Percentiles rank a stretch among this genome's conserved stretches.
Conservation (phyloP, 2,888 invertebrate genomes). For the Calephelis perditalis region DNA sequence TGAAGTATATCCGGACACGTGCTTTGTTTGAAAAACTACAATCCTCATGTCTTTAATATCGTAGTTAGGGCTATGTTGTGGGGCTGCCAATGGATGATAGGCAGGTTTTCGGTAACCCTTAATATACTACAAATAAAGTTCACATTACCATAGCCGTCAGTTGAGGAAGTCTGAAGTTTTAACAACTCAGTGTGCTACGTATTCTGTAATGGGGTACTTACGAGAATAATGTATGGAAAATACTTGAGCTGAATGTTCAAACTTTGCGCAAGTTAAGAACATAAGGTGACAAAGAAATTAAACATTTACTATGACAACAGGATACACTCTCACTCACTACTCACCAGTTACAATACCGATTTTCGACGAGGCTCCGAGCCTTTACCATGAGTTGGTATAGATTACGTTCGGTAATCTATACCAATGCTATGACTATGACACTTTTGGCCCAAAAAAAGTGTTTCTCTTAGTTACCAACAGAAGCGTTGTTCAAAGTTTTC, state of each 20-base stretch:
- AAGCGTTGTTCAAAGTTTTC: too few species aligned
- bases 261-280: background rate
- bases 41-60: background rate
- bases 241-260: background rate
- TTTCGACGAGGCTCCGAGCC: too few species aligned
- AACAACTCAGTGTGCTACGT: background rate
- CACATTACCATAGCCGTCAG: background rate
- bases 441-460: background rate
- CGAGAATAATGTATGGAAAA: background rate
- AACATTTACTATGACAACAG: too few species aligned
- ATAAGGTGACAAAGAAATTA: too few species aligned
- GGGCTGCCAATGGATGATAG: background rate
- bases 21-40: too few species aligned
- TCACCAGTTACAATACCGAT: too few species aligned
- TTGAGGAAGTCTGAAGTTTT: background rate
- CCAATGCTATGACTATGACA: too few species aligned
- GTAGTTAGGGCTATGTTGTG: slow-evolving; percentile 1
- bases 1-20: background rate
- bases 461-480: background rate
- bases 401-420: too few species aligned
- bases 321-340: too few species aligned
- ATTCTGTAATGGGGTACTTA: slow-evolving; percentile 2
- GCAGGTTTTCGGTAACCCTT: background rate
- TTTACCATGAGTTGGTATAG: too few species aligned
- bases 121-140: background rate